Conservation (phyloP, 92 coral and sea anemone species). For the Virgularia gustaviana region DNA sequence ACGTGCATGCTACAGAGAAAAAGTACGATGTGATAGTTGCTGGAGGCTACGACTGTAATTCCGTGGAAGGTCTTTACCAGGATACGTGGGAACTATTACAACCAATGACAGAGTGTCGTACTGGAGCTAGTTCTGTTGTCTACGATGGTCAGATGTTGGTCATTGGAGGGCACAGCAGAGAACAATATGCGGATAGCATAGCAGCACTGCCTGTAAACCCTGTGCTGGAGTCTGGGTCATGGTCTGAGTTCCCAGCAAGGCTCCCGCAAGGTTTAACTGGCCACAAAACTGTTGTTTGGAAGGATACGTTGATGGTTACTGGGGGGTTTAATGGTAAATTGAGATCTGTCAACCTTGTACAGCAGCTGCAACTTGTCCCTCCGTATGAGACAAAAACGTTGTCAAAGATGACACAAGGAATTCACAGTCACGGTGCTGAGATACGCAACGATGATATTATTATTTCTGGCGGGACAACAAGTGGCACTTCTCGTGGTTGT, state of each 20-base stretch:
- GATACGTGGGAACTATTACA: conserved; percentile 14
- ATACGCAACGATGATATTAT: conserved; percentile 3
- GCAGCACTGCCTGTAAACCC: neutral
- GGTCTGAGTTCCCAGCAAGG: neutral
- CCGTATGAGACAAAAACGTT: conserved; percentile 5
- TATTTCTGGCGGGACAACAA: conserved; percentile 3
- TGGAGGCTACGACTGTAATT: conserved; percentile 1
- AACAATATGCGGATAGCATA: neutral
- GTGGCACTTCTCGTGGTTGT: neutral
- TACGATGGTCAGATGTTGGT: conserved; percentile 9
- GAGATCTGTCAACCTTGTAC: neutral
- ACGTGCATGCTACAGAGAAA: neutral
- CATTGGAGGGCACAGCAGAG: neutral
- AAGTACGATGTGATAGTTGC: neutral
- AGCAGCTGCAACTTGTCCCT: neutral
- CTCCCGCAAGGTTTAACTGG: neutral
- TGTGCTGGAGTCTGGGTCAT: neutral
- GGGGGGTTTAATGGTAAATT: neutral
- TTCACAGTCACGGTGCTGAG: neutral
- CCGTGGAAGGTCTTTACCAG: neutral
- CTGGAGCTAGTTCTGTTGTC: conserved; percentile 1
- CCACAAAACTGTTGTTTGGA: conserved; percentile 11
- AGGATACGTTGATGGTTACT: neutral
- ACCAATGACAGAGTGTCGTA: neutral
- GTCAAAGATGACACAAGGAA: conserved; percentile 9